phyloP scores from a whole-genome alignment of 1,140 invertebrate genomes.

The Drosophila orosa region DNA sequence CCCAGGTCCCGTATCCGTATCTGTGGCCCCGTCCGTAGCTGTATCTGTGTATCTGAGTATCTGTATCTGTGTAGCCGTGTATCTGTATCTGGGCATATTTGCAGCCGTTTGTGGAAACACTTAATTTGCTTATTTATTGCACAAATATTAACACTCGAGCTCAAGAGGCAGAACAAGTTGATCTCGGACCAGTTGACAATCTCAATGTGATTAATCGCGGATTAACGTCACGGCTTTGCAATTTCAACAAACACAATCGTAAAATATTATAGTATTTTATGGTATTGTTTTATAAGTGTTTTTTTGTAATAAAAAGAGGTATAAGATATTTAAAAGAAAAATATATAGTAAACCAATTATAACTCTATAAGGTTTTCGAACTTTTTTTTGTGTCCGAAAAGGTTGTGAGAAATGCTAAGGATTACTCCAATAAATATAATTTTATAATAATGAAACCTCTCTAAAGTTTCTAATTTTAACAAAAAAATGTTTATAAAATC shows the following conservation, averaged over 20 bases:
- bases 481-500: not conserved
- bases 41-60: conserved; percentile 22
- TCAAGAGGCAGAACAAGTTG: conserved; percentile 39
- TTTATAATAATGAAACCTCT: not conserved
- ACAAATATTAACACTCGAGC: conserved; percentile 48
- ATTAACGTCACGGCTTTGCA: conserved; percentile 35
- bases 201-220: conserved; percentile 34
- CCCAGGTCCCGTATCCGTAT: conserved; percentile 4
- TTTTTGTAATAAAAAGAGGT: not conserved
- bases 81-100: conserved; percentile 47
- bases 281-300: conserved; percentile 20
- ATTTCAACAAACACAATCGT: conserved; percentile 28
- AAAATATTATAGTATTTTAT: conserved; percentile 20
- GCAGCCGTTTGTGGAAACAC: conserved; percentile 46
- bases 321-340: not conserved
- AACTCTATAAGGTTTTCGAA: not conserved
- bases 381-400: not conserved
- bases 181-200: conserved; percentile 36
- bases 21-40: conserved; percentile 7
- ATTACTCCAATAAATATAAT: not conserved
- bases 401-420: no score
- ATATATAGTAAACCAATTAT: not conserved
- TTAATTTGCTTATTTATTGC: conserved; percentile 54
- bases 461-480: not conserved
- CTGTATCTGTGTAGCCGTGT: conserved; percentile 37